Percentiles rank a stretch among this genome's conserved stretches.
Evolutionary conservation across 2,888 invertebrate species (phyloP).

Genomic region (Andrena bucephala): DNA sequence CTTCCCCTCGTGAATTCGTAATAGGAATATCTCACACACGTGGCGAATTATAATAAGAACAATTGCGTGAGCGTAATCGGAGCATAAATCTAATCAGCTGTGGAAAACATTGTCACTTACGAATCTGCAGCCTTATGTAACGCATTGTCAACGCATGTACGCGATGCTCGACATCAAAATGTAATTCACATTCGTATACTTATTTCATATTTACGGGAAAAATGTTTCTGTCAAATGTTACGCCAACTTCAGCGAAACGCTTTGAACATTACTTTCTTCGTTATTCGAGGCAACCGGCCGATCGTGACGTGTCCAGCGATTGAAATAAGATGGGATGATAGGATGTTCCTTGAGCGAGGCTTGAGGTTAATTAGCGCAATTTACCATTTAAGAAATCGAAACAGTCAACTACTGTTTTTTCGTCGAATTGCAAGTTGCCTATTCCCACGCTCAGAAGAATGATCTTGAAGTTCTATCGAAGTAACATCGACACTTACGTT

Average conservation of each 20-base stretch:
- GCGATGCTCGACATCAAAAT: background rate
- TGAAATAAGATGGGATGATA: slow-evolving; percentile 49
- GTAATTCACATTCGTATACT: slow-evolving; percentile 15
- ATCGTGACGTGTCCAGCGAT: slow-evolving; percentile 18
- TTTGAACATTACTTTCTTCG: slow-evolving; percentile 1
- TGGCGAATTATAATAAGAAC: background rate
- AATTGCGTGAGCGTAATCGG: background rate
- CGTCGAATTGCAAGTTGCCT: background rate
- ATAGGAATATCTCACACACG: background rate
- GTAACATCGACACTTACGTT: background rate
- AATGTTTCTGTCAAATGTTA: background rate
- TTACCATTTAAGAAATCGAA: slow-evolving; percentile 58
- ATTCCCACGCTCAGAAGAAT: background rate
- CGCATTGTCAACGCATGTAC: background rate
- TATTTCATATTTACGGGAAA: background rate
- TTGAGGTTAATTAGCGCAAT: slow-evolving; percentile 58
- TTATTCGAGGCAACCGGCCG: background rate
- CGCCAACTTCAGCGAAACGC: background rate
- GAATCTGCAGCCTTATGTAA: slow-evolving; percentile 20
- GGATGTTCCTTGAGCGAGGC: slow-evolving; percentile 29
- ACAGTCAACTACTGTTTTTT: slow-evolving; percentile 21
- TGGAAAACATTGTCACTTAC: slow-evolving; percentile 5
- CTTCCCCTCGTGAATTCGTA: background rate
- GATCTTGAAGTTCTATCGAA: background rate
- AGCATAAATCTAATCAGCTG: slow-evolving; percentile 5